Evolutionary conservation across 2,888 invertebrate species (phyloP), one percentile per base, ranked within the genome.

Genomic region (Dysmachus trigonus): DNA sequence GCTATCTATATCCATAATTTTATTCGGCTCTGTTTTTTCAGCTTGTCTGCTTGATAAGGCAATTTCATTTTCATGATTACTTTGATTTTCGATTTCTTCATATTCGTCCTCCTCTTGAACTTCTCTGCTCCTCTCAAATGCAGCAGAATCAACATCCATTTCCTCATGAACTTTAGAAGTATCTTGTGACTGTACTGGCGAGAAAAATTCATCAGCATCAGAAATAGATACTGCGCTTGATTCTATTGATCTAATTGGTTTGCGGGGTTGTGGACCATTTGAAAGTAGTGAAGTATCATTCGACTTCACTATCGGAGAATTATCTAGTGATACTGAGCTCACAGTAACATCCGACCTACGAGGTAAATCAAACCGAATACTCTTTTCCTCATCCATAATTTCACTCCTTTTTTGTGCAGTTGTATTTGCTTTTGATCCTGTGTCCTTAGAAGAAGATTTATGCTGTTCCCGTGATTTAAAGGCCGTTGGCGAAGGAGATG

Each of bases 311-410:
- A 41, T n/a, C 35, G 33, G 22, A 22, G 31, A n/a, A 5, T 35
- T 51, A 2, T 71, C 84, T 30, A 77, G n/a, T 71, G 84, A 83
- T 6, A 33, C 1, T n/a, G 74, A 73, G 6, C 73, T 73, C 3
- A 30, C 27, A 22, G 30, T 31, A 13, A 30, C 10, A 31, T 47
- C 74, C 6, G 74, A 82, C n/a, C 53, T 62, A 53, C 33, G 41
- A n/a, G 74, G 85, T 33, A 51, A 31, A 22, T 86, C 82, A 79
- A 87, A 88, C 8, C 87, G 82, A 51, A 87, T 86, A 18, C 86
- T 87, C 82, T 87, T 87, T 71, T 87, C 88, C 15, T 88, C 87
- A n/a, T 86, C 86, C 3, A 83, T 72, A 47, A 62, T 47, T 47
- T 81, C 74, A 62, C 13, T 18, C n/a, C 6, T 5, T 27, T 47